Percentiles rank a stretch among this genome's conserved stretches.
phyloP scores from a whole-genome alignment of 2,888 invertebrate species.

The Geophilus truncorum region DNA sequence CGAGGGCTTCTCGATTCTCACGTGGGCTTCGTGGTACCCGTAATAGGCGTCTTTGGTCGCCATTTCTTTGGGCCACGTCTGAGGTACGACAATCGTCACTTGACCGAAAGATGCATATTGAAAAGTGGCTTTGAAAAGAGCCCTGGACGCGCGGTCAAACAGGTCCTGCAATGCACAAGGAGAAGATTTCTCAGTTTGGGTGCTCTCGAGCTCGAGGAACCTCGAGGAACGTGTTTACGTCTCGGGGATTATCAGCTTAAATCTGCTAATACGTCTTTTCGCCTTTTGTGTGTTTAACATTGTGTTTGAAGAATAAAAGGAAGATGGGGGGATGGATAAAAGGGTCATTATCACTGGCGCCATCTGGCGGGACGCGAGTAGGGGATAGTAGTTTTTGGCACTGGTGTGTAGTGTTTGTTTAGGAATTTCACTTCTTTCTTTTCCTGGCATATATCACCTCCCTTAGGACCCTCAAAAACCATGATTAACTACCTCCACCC shows the following conservation, averaged over 20 bases:
- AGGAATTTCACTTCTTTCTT: slow-evolving; percentile 4
- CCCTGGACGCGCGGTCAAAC: slow-evolving; percentile 56
- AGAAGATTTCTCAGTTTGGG: background rate
- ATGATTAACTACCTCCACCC: background rate
- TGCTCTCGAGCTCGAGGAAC: no score
- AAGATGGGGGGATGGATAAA: background rate
- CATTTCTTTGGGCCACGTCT: slow-evolving; percentile 55
- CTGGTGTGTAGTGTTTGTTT: background rate
- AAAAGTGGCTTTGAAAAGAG: slow-evolving; percentile 57
- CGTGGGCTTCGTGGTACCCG: slow-evolving; percentile 50
- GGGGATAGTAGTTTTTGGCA: background rate
- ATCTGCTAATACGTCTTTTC: background rate
- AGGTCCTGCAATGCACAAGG: slow-evolving; percentile 52
- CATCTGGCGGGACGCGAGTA: background rate
- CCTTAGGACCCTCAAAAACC: background rate
- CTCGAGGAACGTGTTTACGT: background rate
- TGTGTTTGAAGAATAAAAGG: background rate
- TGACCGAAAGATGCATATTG: slow-evolving; percentile 56
- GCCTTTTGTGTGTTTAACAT: background rate
- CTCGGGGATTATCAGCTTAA: background rate
- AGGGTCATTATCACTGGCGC: slow-evolving; percentile 6
- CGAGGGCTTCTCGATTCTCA: slow-evolving; percentile 53
- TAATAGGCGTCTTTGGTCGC: slow-evolving; percentile 30
- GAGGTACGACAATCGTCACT: slow-evolving; percentile 58
- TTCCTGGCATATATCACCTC: background rate